Conservation (phyloP, 2,113 vertebrate genomes). For the Murina feae region DNA sequence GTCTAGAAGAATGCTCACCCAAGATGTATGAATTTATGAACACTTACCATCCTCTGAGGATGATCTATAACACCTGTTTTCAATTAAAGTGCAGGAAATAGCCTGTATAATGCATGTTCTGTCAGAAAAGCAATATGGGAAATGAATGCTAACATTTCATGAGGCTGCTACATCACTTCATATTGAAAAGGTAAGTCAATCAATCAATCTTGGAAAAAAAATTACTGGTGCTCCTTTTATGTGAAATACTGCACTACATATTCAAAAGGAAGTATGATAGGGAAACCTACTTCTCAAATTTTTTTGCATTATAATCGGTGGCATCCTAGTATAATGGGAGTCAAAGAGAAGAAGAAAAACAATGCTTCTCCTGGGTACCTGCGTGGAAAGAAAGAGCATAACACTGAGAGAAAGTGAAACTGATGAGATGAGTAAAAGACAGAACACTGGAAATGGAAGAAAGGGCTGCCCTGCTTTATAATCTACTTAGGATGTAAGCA, state of each 20-base stretch:
- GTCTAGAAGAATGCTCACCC: background rate
- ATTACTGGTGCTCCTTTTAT: background rate
- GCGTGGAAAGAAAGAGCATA: background rate
- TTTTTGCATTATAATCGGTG: background rate
- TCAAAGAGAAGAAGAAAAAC: background rate
- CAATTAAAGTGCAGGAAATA: conserved; percentile 40
- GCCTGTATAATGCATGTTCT: background rate
- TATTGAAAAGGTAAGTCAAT: conserved; percentile 17
- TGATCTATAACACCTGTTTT: conserved; percentile 43
- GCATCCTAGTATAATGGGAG: background rate
- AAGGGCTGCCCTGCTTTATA: background rate
- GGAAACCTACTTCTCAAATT: background rate
- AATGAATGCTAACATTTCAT: conserved; percentile 19
- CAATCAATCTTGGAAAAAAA: conserved; percentile 16
- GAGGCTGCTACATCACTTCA: conserved; percentile 9
- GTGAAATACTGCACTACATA: background rate
- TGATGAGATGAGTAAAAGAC: background rate
- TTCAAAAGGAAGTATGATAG: background rate
- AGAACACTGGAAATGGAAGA: background rate
- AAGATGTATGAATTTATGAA: conserved; percentile 26
- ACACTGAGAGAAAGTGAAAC: background rate
- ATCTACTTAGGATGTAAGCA: background rate
- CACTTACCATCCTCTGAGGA: background rate
- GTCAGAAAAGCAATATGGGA: conserved; percentile 24
- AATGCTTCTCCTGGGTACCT: background rate